Evolutionary conservation across 2,113 vertebrate species (phyloP).

Genomic region (Leucopternis melanops): DNA sequence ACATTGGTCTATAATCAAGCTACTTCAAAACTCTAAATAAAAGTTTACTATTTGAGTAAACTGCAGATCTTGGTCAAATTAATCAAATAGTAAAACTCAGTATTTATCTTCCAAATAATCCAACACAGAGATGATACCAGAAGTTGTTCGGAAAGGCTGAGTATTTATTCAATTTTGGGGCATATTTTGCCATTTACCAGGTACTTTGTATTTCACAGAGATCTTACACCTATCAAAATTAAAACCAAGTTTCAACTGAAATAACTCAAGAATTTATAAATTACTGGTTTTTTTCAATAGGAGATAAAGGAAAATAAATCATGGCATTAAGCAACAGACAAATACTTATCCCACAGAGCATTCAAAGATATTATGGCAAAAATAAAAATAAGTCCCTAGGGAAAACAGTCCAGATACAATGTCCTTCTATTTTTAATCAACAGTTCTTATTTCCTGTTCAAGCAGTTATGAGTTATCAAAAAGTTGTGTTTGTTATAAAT

Average conservation of each 20-base stretch:
- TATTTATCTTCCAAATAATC: not conserved
- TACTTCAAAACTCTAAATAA: not conserved
- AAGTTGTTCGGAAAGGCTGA: not conserved
- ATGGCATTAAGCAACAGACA: not conserved
- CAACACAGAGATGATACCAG: not conserved
- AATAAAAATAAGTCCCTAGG: not conserved
- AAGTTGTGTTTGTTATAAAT: not conserved
- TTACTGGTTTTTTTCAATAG: not conserved
- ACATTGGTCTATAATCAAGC: not conserved
- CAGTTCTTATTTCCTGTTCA: not conserved
- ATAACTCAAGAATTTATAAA: not conserved
- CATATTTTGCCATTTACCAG: not conserved
- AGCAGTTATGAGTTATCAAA: not conserved
- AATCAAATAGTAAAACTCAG: not conserved
- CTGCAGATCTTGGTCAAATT: not conserved
- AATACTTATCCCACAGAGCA: not conserved
- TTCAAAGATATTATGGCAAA: not conserved
- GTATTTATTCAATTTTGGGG: not conserved
- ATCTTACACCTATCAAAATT: not conserved
- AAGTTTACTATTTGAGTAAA: not conserved
- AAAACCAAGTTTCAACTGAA: not conserved
- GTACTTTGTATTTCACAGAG: not conserved
- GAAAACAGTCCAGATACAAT: not conserved
- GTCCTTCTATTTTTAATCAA: not conserved
- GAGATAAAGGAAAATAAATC: not conserved